Conservation (phyloP, 2,888 invertebrate species). For the Oligia strigilis region DNA sequence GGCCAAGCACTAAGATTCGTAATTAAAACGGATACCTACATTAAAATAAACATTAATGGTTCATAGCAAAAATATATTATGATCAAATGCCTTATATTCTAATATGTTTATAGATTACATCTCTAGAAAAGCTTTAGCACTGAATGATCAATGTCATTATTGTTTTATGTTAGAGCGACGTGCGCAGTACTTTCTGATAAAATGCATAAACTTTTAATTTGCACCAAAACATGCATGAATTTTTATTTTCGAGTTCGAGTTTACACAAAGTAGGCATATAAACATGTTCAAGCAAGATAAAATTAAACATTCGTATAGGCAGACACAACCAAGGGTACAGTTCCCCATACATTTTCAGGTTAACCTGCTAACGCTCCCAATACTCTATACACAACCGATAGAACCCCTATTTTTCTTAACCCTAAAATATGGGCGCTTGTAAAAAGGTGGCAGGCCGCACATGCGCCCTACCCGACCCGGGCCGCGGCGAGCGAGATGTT, state of each 20-base stretch:
- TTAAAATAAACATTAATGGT: background rate
- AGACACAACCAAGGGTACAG: background rate
- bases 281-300: background rate
- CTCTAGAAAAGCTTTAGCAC: background rate
- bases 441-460: conserved; percentile 40
- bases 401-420: conserved; percentile 29
- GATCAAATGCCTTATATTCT: background rate
- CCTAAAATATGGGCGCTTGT: conserved; percentile 35
- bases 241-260: background rate
- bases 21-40: conserved; percentile 11
- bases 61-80: background rate
- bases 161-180: background rate
- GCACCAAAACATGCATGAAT: background rate
- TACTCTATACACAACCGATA: conserved; percentile 33
- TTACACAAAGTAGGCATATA: background rate
- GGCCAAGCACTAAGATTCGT: background rate
- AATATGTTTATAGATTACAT: background rate
- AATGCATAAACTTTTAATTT: background rate
- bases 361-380: conserved; percentile 22
- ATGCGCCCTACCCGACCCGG: conserved; percentile 44
- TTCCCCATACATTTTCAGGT: background rate
- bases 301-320: background rate
- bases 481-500: conserved; percentile 33
- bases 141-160: too few species aligned
- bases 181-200: background rate